These are phyloP conservation scores for Lepidurus couesii DNA, from an alignment of 1,140 invertebrate species.

Conservation along the genomic window DNA sequence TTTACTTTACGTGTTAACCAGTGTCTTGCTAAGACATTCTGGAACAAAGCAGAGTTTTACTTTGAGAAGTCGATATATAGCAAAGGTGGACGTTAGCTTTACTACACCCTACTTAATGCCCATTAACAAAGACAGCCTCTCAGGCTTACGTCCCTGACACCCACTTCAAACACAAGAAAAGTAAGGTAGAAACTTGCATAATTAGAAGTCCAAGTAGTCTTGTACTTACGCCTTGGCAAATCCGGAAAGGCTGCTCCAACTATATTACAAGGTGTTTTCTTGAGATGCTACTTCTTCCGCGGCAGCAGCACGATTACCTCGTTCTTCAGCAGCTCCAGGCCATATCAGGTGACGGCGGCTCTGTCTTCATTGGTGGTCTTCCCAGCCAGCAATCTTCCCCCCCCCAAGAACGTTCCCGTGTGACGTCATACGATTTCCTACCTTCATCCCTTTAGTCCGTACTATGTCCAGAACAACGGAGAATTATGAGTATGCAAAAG, in stretches of 20 bases:
- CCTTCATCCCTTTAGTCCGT: no score
- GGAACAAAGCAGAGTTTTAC: background rate
- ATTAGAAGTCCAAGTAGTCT: slow-evolving; percentile 6
- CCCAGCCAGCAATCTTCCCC: background rate
- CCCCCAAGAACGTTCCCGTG: background rate
- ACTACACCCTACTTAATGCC: background rate
- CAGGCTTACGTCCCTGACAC: background rate
- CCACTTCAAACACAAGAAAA: background rate
- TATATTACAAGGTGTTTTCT: no score
- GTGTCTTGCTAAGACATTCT: background rate
- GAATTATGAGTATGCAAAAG: no score
- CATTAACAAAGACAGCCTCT: background rate
- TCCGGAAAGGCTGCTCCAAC: no score
- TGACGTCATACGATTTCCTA: background rate
- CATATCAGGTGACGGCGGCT: background rate
- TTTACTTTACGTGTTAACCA: no score
- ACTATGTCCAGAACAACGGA: no score
- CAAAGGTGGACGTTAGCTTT: background rate
- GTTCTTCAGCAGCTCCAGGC: background rate
- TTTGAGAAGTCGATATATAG: background rate
- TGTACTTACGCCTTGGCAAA: background rate
- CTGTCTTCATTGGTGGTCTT: background rate
- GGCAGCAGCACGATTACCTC: background rate
- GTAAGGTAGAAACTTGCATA: background rate
- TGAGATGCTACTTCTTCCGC: background rate